phyloP scores from a whole-genome alignment of 2,113 vertebrate species.

The Gadus chalcogrammus region DNA sequence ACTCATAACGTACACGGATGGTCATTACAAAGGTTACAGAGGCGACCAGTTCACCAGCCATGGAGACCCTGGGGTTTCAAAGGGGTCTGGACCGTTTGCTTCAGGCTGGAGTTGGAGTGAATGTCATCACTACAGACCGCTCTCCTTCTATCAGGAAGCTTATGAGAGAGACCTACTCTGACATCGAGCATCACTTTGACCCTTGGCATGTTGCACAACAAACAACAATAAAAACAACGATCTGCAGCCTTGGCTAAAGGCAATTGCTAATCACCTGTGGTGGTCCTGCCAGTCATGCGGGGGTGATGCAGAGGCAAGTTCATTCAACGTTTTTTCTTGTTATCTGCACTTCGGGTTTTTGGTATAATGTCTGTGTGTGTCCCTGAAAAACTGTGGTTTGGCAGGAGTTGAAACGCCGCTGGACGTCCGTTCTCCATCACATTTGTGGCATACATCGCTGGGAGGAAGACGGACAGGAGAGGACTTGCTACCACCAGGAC shows the following conservation, averaged over 20 bases:
- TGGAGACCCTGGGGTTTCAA: too few species aligned
- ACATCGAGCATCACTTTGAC: too few species aligned
- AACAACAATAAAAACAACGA: not conserved
- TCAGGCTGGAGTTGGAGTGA: too few species aligned
- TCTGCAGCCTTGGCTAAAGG: not conserved
- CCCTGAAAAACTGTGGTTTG: not conserved
- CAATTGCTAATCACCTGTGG: not conserved
- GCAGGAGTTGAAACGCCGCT: not conserved
- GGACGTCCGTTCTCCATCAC: not conserved
- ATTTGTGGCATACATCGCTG: not conserved
- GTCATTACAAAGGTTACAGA: too few species aligned
- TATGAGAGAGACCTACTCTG: too few species aligned
- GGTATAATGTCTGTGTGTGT: not conserved
- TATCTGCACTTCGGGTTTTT: not conserved
- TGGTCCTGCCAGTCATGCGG: not conserved
- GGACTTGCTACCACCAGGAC: not conserved
- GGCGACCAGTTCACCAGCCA: too few species aligned
- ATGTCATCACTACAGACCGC: too few species aligned
- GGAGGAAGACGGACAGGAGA: conserved; percentile 1
- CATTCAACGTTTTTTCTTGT: not conserved
- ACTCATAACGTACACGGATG: too few species aligned
- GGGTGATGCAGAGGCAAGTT: not conserved
- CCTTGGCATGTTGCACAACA: not conserved
- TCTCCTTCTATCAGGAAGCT: too few species aligned
- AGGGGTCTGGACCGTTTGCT: too few species aligned